phyloP scores from a whole-genome alignment of 1,140 invertebrate genomes.

The Antheraea mylitta region DNA sequence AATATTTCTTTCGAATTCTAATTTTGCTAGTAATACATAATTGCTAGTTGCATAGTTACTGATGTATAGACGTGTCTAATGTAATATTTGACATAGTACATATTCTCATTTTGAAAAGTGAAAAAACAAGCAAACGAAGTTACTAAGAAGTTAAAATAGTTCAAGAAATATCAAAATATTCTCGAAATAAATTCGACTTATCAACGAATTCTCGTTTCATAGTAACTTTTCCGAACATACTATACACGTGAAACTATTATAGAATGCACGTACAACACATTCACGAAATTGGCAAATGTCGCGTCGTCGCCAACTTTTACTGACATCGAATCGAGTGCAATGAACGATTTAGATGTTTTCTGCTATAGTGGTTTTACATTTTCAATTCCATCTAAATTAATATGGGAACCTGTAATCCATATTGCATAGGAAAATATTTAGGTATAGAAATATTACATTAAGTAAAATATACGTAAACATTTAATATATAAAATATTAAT shows the following conservation, averaged over 20 bases:
- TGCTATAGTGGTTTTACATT: conserved; percentile 19
- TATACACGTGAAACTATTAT: neutral
- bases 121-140: too few relatives aligned
- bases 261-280: neutral
- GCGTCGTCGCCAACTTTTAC: conserved; percentile 13
- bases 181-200: neutral
- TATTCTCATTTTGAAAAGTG: too few relatives aligned
- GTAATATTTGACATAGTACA: too few relatives aligned
- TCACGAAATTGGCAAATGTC: conserved; percentile 19
- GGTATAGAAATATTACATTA: neutral
- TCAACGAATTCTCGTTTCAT: neutral
- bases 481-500: too few relatives aligned
- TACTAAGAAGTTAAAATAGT: too few relatives aligned
- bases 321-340: conserved; percentile 21
- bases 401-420: too few relatives aligned
- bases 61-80: too few relatives aligned
- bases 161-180: neutral
- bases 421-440: too few relatives aligned
- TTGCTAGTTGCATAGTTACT: too few relatives aligned
- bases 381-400: neutral
- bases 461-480: neutral
- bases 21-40: too few relatives aligned
- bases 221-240: conserved; percentile 5
- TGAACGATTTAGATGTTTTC: conserved; percentile 28
- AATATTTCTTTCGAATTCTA: too few relatives aligned